Evolutionary conservation across 2,113 vertebrate genomes (phyloP), one percentile per base, ranked within the genome.

Genomic region (Ondatra zibethicus): DNA sequence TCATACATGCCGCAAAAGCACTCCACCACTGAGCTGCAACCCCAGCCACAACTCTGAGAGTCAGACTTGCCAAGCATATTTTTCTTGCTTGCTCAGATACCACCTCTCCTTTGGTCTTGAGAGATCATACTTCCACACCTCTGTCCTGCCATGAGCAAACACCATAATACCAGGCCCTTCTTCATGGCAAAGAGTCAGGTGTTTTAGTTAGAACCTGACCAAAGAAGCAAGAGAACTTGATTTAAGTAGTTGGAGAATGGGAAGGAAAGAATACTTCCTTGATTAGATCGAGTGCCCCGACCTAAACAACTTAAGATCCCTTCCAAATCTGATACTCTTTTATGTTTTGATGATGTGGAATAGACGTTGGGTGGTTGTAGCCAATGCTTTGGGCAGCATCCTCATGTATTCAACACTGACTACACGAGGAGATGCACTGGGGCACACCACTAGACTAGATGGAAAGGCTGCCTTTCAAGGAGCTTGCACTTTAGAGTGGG

Each of bases 1-100:
- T 42, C 99, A 96, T 99, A 45, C 14, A 12, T 47, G 16, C 55
- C 1, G 4, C 3, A 17, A 21, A 66, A 66, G 8, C 9, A 11
- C 39, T 45, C 14, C 13, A 42, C 39, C n/a, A 19, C 14, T 19
- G 61, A 66, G 27, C 61, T 47, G 21, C 42, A 47, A 45, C 10
- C 61, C 16, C 61, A 86, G 61, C 2, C 29, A 31, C 27, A 45
- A 12, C 55, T 29, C 61, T 85, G 55, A 87, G 80, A 58, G 36
- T 39, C 25, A 29, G 25, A 78, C 76, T 50, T 21, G 5, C 36
- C 61, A 77, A 25, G 25, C n/a, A 23, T 42, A 61, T 14, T 58
- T 47, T 27, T 78, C 33, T 88, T 58, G 31, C 25, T 52, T 73
- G 21, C 12, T 66, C 58, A 12, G 52, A 84, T 84, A 50, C 25